A percentile compares a stretch with the other conserved stretches of the same genome.
Evolutionary conservation across 53 echinoderm and acorn worm genomes (phyloP).

Genomic region (Temnopleurus reevesii): DNA sequence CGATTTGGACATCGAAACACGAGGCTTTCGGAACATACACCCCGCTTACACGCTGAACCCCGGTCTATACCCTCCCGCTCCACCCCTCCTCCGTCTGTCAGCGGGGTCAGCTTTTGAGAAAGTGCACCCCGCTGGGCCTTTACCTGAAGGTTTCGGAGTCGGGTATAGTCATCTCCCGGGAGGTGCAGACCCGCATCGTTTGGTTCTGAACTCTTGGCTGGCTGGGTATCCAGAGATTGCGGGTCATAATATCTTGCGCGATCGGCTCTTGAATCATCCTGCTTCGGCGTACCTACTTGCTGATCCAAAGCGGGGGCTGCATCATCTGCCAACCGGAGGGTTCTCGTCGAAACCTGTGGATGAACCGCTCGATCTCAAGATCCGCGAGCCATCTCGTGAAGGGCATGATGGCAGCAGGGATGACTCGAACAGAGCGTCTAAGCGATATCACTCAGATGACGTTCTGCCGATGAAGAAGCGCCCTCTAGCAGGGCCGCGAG

Average conservation of each 20-base stretch:
- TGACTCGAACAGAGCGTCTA: background rate
- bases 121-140: constrained; percentile 39
- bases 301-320: background rate
- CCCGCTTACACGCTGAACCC: background rate
- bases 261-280: constrained; percentile 52
- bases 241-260: constrained; percentile 33
- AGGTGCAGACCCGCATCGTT: background rate
- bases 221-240: background rate
- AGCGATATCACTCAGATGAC: background rate
- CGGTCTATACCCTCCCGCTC: background rate
- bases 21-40: background rate
- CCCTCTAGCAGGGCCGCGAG: background rate
- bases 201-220: constrained; percentile 22
- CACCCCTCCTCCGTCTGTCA: constrained; percentile 52
- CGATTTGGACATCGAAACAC: background rate
- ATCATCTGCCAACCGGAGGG: background rate
- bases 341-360: background rate
- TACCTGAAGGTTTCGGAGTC: background rate
- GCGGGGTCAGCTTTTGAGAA: constrained; percentile 63
- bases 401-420: background rate
- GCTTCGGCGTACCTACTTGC: constrained; percentile 39
- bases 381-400: constrained; percentile 16
- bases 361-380: constrained; percentile 67
- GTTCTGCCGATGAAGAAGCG: background rate
- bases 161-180: background rate